These are phyloP conservation scores for Rhagonycha lutea DNA, from an alignment of 2,888 invertebrate species.

Conservation along the genomic window DNA sequence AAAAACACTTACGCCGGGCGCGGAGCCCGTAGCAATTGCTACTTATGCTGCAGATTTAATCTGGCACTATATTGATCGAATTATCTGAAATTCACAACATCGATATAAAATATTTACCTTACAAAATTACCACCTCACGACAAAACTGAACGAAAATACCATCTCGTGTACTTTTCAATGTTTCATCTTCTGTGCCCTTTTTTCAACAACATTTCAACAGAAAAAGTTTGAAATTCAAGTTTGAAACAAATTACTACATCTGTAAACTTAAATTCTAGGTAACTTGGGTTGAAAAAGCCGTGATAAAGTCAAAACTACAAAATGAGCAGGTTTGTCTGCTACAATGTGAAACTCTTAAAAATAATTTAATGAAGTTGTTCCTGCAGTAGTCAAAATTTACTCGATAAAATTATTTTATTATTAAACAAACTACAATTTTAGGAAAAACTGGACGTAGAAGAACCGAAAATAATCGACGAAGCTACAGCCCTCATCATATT, in stretches of 20 bases:
- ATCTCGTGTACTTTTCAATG: too few relatives aligned
- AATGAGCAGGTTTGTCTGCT: neutral
- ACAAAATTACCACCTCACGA: too few relatives aligned
- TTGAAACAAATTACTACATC: neutral
- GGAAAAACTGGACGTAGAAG: slow-evolving; percentile 42
- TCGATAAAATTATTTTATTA: neutral
- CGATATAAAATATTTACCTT: too few relatives aligned
- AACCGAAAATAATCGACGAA: slow-evolving; percentile 52
- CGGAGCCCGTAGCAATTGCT: too few relatives aligned
- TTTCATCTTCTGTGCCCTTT: too few relatives aligned
- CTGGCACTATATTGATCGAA: too few relatives aligned
- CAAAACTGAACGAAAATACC: too few relatives aligned
- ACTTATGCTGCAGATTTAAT: too few relatives aligned
- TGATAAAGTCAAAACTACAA: neutral
- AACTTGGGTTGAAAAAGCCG: neutral
- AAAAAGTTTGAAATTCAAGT: too few relatives aligned
- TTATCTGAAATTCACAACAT: too few relatives aligned
- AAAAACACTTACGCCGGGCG: too few relatives aligned
- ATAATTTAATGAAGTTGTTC: neutral
- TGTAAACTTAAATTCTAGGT: neutral
- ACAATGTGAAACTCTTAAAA: neutral
- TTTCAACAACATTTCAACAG: too few relatives aligned
- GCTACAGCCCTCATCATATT: slow-evolving; percentile 48
- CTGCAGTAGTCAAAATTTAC: neutral
- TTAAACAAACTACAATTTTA: slow-evolving; percentile 15